A percentile compares a stretch with the other conserved stretches of the same genome.
Evolutionary conservation across 2,888 invertebrate genomes (phyloP).

Genomic region (Pyrgus malvae): DNA sequence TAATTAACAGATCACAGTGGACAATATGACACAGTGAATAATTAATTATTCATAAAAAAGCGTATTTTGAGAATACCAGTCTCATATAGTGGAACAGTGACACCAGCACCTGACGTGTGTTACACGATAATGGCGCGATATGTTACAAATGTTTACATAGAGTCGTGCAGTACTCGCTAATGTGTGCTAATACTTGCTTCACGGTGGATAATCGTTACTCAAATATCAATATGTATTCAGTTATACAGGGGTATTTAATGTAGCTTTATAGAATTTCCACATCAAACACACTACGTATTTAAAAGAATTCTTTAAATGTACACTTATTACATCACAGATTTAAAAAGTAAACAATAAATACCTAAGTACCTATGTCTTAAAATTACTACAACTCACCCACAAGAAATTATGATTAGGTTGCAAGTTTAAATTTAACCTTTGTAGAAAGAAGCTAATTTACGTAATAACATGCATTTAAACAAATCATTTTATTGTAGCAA

Average conservation of each 20-base stretch:
- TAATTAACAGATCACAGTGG: too few relatives aligned
- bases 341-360: too few relatives aligned
- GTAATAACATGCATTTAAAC: too few relatives aligned
- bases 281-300: constrained; percentile 1
- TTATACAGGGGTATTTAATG: background rate
- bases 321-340: background rate
- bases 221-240: constrained; percentile 21
- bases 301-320: background rate
- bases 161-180: constrained; percentile 55
- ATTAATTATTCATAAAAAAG: too few relatives aligned
- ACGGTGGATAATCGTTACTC: constrained; percentile 48
- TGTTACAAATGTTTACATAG: constrained; percentile 64
- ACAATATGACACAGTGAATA: too few relatives aligned
- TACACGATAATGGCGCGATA: constrained; percentile 63
- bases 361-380: background rate
- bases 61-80: background rate
- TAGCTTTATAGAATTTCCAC: background rate
- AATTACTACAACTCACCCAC: too few relatives aligned
- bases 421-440: too few relatives aligned
- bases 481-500: too few relatives aligned
- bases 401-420: too few relatives aligned
- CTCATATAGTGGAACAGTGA: background rate
- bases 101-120: constrained; percentile 49
- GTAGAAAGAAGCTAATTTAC: too few relatives aligned
- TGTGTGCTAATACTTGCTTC: constrained; percentile 51